Evolutionary conservation across 2,888 invertebrate genomes (phyloP), one percentile per base, ranked within the genome.

Genomic region (Monoplex corrugatus): DNA sequence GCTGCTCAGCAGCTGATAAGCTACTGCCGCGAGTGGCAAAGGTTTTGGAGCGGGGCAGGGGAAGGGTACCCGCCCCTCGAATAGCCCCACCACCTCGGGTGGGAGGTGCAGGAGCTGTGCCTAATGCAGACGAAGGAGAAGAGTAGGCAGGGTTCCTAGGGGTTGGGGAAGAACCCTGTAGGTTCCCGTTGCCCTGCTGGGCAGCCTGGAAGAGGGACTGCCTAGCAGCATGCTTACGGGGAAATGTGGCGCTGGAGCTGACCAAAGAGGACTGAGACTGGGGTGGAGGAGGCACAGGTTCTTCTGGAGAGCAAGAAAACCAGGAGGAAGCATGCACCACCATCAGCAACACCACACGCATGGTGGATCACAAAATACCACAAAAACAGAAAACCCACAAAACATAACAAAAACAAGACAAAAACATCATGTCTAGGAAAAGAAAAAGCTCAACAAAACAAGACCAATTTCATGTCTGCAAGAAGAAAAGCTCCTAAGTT

Each of bases 1-100:
- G 92, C 90, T 94, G 94, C 86, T 94, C 92, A 45, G 92, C 94
- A 82, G 94, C 95, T 28, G 95, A 93, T 57, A 93, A 90, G 87
- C 91, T 90, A 89, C 92, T 93, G 87, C 90, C 87, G 38, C 87
- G 80, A 13, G 43, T n/a, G n/a, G 68, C 44, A 38, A 23, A 80
- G 40, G 40, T 43, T 43, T 80, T 40, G 78, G 23, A 38, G 68
- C 78, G 78, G 40, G 43, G 32, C 43, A 32, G 63, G 35, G 57
- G 43, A 38, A 50, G 35, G 45, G 63, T 44, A 2, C 45, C 28
- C 44, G 86, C 68, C 35, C 80, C 63, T n/a, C 68, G 32, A 45
- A 82, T 78, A 19, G 32, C 16, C 75, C 63, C 78, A 40, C 87
- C 87, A 32, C 89, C 88, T n/a, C 87, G 82, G 40, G 89, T 87